Conservation (phyloP, 2,888 invertebrate genomes). For the Leucophenga montana region DNA sequence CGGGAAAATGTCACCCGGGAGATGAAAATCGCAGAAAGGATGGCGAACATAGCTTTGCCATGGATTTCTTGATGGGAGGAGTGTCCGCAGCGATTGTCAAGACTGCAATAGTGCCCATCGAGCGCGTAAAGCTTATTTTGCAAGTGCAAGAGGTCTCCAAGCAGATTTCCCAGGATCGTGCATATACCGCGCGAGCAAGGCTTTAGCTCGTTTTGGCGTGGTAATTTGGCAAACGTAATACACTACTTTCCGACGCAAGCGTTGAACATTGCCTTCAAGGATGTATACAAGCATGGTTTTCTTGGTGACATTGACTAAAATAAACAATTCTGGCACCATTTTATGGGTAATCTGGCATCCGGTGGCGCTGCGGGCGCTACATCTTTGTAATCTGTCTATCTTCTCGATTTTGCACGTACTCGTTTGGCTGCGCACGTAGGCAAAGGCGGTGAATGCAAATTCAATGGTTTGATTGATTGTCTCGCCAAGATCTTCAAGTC, state of each 20-base stretch:
- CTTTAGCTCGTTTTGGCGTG: slow-evolving; percentile 89
- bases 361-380: slow-evolving; percentile 97
- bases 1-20: slow-evolving; percentile 1
- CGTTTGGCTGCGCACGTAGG: slow-evolving; percentile 91
- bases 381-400: slow-evolving; percentile 95
- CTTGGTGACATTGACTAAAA: slow-evolving; percentile 90
- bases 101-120: slow-evolving; percentile 95
- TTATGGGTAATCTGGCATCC: slow-evolving; percentile 90
- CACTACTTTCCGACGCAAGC: slow-evolving; percentile 96
- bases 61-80: slow-evolving; percentile 94
- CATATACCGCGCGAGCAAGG: slow-evolving; percentile 93
- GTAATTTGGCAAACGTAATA: slow-evolving; percentile 95
- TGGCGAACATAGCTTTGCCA: slow-evolving; percentile 84
- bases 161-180: slow-evolving; percentile 85
- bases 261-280: slow-evolving; percentile 96
- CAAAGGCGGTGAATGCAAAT: slow-evolving; percentile 88
- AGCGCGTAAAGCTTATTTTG: slow-evolving; percentile 93
- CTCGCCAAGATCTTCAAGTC: slow-evolving; percentile 88
- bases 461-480: slow-evolving; percentile 92
- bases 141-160: slow-evolving; percentile 96
- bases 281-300: slow-evolving; percentile 92
- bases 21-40: slow-evolving; percentile 47
- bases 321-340: slow-evolving; percentile 90
- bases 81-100: slow-evolving; percentile 95
- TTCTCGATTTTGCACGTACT: slow-evolving; percentile 95